Conservation (phyloP, 2,888 invertebrate species). For the Junonia oenone region DNA sequence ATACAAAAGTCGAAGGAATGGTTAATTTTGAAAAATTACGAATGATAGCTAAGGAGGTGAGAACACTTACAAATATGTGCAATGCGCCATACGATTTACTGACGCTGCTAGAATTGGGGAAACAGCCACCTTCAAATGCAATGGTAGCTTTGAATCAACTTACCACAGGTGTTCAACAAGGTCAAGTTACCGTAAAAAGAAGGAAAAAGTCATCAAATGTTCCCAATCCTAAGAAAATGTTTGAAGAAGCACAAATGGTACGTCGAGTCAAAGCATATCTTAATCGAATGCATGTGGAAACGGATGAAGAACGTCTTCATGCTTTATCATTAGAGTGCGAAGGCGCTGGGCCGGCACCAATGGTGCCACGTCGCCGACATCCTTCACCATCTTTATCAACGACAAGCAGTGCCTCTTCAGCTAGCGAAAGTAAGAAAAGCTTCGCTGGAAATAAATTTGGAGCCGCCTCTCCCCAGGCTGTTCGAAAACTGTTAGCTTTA, state of each 20-base stretch:
- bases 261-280: constrained; percentile 97
- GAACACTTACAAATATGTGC: constrained; percentile 95
- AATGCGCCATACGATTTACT: constrained; percentile 94
- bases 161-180: constrained; percentile 84
- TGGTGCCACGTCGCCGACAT: constrained; percentile 87
- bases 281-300: constrained; percentile 93
- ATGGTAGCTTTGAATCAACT: constrained; percentile 94
- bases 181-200: constrained; percentile 92
- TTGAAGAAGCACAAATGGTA: constrained; percentile 99
- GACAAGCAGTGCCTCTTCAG: constrained; percentile 93
- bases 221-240: constrained; percentile 98
- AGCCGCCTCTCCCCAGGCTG: constrained; percentile 97
- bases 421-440: constrained; percentile 85
- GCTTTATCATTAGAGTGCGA: constrained; percentile 95
- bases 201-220: constrained; percentile 93
- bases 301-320: constrained; percentile 94
- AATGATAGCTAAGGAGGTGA: constrained; percentile 98
- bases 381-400: constrained; percentile 96
- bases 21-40: constrained; percentile 98
- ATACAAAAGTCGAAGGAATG: constrained; percentile 91
- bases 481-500: constrained; percentile 95
- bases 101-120: constrained; percentile 90
- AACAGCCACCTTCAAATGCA: constrained; percentile 91
- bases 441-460: constrained; percentile 85
- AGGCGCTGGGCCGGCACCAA: constrained; percentile 81